These are phyloP conservation scores for Cephonodes hylas DNA, from an alignment of 2,888 invertebrate genomes.

Conservation along the genomic window DNA sequence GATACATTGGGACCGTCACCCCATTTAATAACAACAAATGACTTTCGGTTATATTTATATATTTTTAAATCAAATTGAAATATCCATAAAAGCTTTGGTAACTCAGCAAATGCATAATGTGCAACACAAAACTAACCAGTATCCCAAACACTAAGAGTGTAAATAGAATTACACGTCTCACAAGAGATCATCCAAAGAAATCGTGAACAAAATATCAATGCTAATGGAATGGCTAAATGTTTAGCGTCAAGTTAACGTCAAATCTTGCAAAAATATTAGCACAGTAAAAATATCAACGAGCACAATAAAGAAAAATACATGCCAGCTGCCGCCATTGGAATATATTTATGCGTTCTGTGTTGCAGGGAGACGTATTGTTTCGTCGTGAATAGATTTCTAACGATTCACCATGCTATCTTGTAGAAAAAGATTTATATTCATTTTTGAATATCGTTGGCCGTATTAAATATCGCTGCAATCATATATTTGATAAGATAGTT, in stretches of 20 bases:
- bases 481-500: no score
- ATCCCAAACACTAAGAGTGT: neutral
- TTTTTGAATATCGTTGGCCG: no score
- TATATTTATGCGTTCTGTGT: neutral
- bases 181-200: conserved; percentile 39
- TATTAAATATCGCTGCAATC: no score
- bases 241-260: conserved; percentile 25
- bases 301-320: neutral
- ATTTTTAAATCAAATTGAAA: neutral
- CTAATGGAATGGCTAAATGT: conserved; percentile 42
- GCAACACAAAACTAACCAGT: neutral
- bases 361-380: neutral
- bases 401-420: neutral
- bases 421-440: neutral
- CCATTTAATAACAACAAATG: no score
- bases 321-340: neutral
- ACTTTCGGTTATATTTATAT: neutral
- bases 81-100: neutral
- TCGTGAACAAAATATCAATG: conserved; percentile 47
- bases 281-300: conserved; percentile 4
- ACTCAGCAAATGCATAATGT: neutral
- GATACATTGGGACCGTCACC: no score
- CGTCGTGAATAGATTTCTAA: neutral
- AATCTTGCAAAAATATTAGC: conserved; percentile 18
- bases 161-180: conserved; percentile 35